These are phyloP conservation scores for Anguilla rostrata DNA, from an alignment of 2,113 vertebrate species.

Conservation along the genomic window DNA sequence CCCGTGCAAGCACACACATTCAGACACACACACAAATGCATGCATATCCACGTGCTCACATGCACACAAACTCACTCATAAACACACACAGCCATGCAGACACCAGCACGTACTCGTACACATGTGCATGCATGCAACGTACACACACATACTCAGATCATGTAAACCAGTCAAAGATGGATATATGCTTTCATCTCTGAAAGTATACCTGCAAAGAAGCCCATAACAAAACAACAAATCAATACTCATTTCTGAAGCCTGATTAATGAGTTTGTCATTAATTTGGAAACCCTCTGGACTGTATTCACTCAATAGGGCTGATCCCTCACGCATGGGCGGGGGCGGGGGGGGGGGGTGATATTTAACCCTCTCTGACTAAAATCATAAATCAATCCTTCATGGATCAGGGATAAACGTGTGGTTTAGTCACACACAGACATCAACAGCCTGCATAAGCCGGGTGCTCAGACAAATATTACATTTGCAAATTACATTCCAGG, in stretches of 20 bases:
- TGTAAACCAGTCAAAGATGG: neutral
- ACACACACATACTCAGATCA: neutral
- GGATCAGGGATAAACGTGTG: neutral
- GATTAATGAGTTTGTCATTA: neutral
- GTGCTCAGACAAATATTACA: neutral
- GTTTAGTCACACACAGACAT: neutral
- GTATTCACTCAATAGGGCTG: neutral
- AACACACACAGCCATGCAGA: too few relatives aligned
- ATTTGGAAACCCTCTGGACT: neutral
- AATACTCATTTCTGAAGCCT: neutral
- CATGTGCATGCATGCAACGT: too few relatives aligned
- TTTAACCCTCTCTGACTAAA: neutral
- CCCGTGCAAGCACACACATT: too few relatives aligned
- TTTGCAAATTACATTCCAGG: neutral
- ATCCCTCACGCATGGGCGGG: neutral
- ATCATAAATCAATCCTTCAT: neutral
- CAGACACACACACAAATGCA: slow-evolving; percentile 9
- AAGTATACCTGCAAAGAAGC: neutral
- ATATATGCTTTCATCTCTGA: neutral
- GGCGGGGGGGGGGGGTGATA: neutral
- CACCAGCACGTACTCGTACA: too few relatives aligned
- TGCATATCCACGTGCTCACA: slow-evolving; percentile 20
- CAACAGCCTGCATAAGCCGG: neutral
- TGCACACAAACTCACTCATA: neutral
- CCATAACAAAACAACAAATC: neutral